Percentiles rank a stretch among this genome's conserved stretches.
These are phyloP conservation scores for Drosophila meridiana DNA, from an alignment of 2,888 invertebrate genomes.

Conservation along the genomic window DNA sequence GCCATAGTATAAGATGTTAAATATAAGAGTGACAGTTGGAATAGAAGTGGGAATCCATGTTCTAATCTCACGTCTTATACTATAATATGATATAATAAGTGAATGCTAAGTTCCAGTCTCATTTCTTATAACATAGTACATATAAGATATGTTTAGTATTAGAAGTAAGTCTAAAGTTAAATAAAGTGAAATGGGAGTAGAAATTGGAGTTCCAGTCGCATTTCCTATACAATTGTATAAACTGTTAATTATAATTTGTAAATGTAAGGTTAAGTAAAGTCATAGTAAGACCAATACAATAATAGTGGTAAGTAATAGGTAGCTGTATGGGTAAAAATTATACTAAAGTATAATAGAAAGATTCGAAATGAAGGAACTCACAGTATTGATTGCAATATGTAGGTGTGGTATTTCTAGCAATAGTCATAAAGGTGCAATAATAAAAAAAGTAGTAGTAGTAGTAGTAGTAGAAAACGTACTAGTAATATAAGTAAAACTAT, in stretches of 20 bases:
- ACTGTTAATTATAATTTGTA: background rate
- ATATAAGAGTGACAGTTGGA: background rate
- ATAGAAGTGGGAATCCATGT: background rate
- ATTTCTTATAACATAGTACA: background rate
- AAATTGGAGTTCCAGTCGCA: background rate
- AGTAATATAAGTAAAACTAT: background rate
- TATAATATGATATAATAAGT: background rate
- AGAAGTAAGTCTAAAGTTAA: background rate
- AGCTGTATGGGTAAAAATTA: background rate
- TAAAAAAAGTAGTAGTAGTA: background rate
- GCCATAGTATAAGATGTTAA: background rate
- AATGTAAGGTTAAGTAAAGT: background rate
- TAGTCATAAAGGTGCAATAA: slow-evolving; percentile 3
- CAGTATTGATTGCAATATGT: background rate
- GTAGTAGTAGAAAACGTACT: background rate
- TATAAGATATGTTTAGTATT: background rate
- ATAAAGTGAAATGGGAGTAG: background rate
- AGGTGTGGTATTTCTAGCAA: background rate
- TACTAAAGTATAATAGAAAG: background rate
- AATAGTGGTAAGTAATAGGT: too few species aligned
- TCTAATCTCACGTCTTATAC: too few species aligned
- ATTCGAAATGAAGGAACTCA: background rate
- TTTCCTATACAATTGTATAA: background rate
- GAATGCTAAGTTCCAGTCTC: too few species aligned
- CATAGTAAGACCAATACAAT: background rate